Conservation (phyloP, 2,797 vertebrate genomes). For the Chaetophractus vellerosus region DNA sequence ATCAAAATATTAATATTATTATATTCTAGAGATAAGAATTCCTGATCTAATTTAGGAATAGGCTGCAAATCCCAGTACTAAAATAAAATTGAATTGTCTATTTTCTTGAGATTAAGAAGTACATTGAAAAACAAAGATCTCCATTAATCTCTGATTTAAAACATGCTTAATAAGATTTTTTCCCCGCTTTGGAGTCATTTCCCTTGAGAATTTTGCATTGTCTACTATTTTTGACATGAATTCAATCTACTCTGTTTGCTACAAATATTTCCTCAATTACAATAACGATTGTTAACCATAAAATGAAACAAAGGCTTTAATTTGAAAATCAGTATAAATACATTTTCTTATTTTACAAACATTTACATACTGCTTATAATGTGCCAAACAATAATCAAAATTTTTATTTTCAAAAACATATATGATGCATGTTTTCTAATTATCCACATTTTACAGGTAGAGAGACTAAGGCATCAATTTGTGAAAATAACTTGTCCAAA, state of each 20-base stretch:
- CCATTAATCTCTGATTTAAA: constrained; percentile 71
- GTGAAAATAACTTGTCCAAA: not conserved
- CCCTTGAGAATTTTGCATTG: constrained; percentile 41
- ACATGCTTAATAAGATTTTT: constrained; percentile 38
- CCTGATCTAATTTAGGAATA: constrained; percentile 10
- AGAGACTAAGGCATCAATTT: not conserved
- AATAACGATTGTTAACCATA: constrained; percentile 34
- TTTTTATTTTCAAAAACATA: not conserved
- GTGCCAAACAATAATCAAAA: not conserved
- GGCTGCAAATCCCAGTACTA: not conserved
- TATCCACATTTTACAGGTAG: not conserved
- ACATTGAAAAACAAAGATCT: constrained; percentile 40
- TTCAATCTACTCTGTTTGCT: constrained; percentile 67
- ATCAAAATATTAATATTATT: constrained; percentile 48
- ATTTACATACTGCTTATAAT: not conserved
- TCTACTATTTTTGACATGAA: constrained; percentile 55
- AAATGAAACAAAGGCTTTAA: constrained; percentile 50
- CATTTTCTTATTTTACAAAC: constrained; percentile 60
- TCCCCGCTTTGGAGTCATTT: constrained; percentile 50
- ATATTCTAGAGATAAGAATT: constrained; percentile 25
- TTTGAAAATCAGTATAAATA: constrained; percentile 58
- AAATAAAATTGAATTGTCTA: constrained; percentile 47
- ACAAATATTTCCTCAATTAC: constrained; percentile 26
- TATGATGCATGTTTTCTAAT: not conserved
- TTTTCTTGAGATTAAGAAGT: constrained; percentile 72